Base-by-base conservation (phyloP, 2,797 vertebrate genomes). In the Silurus aristotelis region DNA sequence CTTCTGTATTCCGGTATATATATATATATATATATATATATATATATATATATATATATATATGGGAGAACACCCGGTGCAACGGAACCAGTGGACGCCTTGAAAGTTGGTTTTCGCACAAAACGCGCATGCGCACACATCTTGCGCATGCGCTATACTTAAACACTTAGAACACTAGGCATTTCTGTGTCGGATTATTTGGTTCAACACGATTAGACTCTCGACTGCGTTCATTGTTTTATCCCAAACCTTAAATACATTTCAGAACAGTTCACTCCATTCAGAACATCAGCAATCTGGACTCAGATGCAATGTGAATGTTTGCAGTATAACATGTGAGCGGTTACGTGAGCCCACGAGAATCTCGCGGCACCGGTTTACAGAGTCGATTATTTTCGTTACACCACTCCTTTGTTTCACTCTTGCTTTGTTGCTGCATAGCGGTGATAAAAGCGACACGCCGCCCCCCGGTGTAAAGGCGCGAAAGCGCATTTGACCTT, bases 401-500 rank as follows among this genome's bases (percentile, higher is more conserved):
- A 77, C 56, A 77, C 75, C 27, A 22, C 2, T 1, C 58, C 14
- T 56, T 81, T 73, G 25, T 66, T 75, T 66, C n/a, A 58, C 20
- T 73, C 60, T 81, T 58, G 15, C 61, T 82, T 70, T 82, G 8
- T 1, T 60, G 78, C 9, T 48, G 27, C 27, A 25, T 17, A 6
- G 12, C 9, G 2, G 7, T 9, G 13, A 46, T 46, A 19, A 73
- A 80, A 58, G 70, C 22, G 25, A 22, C 58, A 83, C 43, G 61
- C 22, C 17, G 52, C 76, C 82, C 15, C 52, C 86, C 80, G 14
- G 77, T 61, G 86, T 66, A 20, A 15, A 75, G 68, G 52, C 10
- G 76, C 46, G 6, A 2, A 60, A 56, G 20, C 5, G 31, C 20
- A 79, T 63, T 14, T 38, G 38, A 38, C 38, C 38, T 38, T 38